phyloP scores from a whole-genome alignment of 2,888 invertebrate genomes.

The Saturnia japonica region DNA sequence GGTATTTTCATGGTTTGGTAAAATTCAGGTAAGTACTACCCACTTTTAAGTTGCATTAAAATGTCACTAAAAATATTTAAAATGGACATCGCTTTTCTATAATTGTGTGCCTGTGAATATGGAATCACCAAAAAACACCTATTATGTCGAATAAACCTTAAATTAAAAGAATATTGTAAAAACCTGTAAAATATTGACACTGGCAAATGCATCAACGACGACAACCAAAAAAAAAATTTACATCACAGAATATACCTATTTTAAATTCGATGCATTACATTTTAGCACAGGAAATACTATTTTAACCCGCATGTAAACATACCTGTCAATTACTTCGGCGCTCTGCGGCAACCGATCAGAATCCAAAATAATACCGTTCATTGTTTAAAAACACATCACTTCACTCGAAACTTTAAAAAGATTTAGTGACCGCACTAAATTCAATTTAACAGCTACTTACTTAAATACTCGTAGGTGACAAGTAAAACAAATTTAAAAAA shows the following conservation, averaged over 20 bases:
- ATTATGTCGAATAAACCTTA: too few relatives aligned
- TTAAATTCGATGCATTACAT: constrained; percentile 3
- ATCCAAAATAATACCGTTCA: constrained; percentile 23
- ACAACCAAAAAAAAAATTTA: neutral
- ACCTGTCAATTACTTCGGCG: constrained; percentile 22
- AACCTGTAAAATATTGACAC: neutral
- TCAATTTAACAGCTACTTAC: neutral
- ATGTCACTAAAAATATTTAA: neutral
- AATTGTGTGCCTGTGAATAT: too few relatives aligned
- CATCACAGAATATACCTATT: neutral
- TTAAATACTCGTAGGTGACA: constrained; percentile 11
- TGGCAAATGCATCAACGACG: neutral
- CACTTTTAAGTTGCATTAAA: neutral
- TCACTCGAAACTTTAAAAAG: neutral
- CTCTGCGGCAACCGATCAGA: constrained; percentile 19
- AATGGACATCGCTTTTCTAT: too few relatives aligned
- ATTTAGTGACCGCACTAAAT: constrained; percentile 11
- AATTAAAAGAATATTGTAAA: too few relatives aligned
- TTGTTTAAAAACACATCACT: constrained; percentile 21
- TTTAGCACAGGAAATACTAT: constrained; percentile 8
- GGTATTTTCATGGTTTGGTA: neutral
- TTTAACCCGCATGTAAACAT: constrained; percentile 16
- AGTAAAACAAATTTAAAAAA: constrained; percentile 10
- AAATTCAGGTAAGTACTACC: neutral
- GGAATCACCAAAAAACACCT: too few relatives aligned